These are phyloP conservation scores for Panulirus ornatus DNA, from an alignment of 1,140 invertebrate genomes.

Conservation along the genomic window DNA sequence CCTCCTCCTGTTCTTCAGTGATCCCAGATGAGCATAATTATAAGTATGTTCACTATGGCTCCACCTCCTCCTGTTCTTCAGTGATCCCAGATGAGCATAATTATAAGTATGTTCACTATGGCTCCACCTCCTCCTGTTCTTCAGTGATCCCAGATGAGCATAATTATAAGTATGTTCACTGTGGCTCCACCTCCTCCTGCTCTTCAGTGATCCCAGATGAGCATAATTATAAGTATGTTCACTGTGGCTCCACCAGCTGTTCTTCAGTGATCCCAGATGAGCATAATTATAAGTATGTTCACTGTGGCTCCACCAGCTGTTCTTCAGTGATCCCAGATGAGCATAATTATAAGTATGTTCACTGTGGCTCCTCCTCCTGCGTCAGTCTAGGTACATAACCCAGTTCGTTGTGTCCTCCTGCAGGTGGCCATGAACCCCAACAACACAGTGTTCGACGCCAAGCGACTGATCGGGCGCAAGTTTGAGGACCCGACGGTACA, in stretches of 20 bases:
- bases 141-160: too few relatives aligned
- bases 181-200: too few relatives aligned
- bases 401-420: neutral
- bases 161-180: too few relatives aligned
- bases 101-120: too few relatives aligned
- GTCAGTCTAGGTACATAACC: neutral
- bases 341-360: neutral
- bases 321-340: neutral
- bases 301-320: neutral
- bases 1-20: too few relatives aligned
- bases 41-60: too few relatives aligned
- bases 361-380: neutral
- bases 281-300: neutral
- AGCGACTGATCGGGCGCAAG: conserved; percentile 42
- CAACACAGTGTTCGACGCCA: conserved; percentile 47
- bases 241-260: neutral
- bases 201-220: too few relatives aligned
- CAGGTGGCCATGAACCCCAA: conserved; percentile 50
- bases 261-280: neutral
- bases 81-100: too few relatives aligned
- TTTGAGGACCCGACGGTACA: conserved; percentile 40
- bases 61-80: too few relatives aligned
- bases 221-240: neutral
- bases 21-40: too few relatives aligned
- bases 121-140: too few relatives aligned